Evolutionary conservation across 2,797 vertebrate species (phyloP).

Genomic region (Coendou prehensilis): DNA sequence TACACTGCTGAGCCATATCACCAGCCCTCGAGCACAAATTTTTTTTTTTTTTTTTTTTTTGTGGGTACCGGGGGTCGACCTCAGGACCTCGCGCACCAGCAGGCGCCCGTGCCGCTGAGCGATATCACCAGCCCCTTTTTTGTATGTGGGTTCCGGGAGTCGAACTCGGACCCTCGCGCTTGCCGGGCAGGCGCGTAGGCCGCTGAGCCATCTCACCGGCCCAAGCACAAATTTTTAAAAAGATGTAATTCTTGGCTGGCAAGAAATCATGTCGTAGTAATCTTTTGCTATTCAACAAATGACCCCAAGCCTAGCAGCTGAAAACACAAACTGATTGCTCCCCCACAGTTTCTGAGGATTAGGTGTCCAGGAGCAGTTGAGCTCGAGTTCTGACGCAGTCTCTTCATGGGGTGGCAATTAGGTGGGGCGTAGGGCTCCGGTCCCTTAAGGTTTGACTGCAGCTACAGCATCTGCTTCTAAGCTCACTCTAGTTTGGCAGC

Average conservation of each 20-base stretch:
- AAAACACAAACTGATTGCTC: not conserved
- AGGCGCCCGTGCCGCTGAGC: no score
- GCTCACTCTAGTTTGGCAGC: not conserved
- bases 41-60: not conserved
- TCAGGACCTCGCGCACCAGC: no score
- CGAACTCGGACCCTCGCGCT: no score
- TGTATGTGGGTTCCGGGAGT: no score
- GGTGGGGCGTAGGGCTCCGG: no score
- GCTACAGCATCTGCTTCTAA: not conserved
- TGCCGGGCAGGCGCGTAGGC: no score
- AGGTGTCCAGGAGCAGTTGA: not conserved
- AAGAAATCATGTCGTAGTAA: slow-evolving; percentile 10
- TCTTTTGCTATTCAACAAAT: not conserved
- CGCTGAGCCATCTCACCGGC: no score
- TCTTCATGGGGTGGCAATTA: not conserved
- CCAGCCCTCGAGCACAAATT: not conserved
- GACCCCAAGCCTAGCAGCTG: not conserved
- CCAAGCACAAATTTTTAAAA: not conserved
- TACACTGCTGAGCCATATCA: no score
- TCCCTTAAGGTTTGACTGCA: not conserved
- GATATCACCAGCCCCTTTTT: no score
- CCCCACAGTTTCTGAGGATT: not conserved
- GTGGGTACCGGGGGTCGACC: no score
- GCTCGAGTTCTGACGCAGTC: not conserved
- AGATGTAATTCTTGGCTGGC: not conserved